These are phyloP conservation scores for Piaya cayana DNA, from an alignment of 2,113 vertebrate genomes.

Conservation along the genomic window DNA sequence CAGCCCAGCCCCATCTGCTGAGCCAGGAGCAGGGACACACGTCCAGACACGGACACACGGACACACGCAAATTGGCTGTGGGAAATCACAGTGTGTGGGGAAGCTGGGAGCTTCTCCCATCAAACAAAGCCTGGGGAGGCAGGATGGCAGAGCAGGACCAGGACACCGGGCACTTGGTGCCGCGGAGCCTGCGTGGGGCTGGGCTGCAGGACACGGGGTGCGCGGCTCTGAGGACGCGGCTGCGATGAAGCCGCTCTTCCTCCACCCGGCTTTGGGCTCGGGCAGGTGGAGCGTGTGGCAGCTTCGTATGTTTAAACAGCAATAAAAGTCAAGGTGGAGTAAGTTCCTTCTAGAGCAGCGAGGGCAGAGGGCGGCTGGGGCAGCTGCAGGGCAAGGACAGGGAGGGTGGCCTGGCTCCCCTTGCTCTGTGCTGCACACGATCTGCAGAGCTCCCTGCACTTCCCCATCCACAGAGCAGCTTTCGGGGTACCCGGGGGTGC, in stretches of 20 bases:
- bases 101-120: neutral
- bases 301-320: neutral
- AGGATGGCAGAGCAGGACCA: neutral
- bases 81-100: rapidly evolving
- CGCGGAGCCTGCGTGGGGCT: neutral
- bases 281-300: rapidly evolving
- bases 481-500: neutral
- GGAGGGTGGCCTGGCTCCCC: rapidly evolving
- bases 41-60: too few relatives aligned
- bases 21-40: neutral
- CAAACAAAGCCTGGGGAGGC: neutral
- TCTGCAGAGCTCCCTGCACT: neutral
- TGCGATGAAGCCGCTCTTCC: neutral
- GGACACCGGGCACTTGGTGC: neutral
- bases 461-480: neutral
- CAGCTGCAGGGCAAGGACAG: neutral
- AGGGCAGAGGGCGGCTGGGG: neutral
- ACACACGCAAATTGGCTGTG: neutral
- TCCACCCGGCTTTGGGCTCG: rapidly evolving
- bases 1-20: too few relatives aligned
- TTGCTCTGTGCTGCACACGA: neutral
- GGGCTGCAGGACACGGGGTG: neutral
- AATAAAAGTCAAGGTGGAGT: neutral
- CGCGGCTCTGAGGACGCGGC: neutral
- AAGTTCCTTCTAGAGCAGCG: neutral